Conservation (phyloP, 2,797 vertebrate species). For the Catharus ustulatus region DNA sequence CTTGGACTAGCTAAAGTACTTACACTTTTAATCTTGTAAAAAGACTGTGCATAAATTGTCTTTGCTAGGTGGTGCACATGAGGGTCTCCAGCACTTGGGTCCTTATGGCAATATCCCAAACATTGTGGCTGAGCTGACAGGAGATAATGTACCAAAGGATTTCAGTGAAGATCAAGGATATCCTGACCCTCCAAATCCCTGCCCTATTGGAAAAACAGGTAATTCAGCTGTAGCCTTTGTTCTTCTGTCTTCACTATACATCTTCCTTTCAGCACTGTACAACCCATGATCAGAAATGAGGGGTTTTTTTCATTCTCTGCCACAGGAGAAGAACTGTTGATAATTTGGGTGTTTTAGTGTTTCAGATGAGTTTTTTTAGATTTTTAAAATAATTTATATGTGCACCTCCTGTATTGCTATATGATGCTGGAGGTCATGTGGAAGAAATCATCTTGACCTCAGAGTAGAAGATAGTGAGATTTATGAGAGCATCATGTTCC, state of each 20-base stretch:
- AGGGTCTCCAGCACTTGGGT: slow-evolving; percentile 95
- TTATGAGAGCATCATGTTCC: not conserved
- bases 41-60: not conserved
- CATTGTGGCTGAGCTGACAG: slow-evolving; percentile 95
- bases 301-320: not conserved
- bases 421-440: not conserved
- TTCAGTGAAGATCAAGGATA: slow-evolving; percentile 95
- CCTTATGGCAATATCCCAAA: slow-evolving; percentile 98
- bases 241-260: not conserved
- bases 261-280: not conserved
- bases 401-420: not conserved
- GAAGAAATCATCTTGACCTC: not conserved
- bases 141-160: slow-evolving; percentile 94
- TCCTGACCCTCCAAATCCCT: slow-evolving; percentile 97
- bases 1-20: not conserved
- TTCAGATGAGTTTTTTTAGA: not conserved
- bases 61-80: slow-evolving; percentile 91
- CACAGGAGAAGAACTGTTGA: not conserved
- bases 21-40: not conserved
- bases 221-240: not conserved
- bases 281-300: not conserved
- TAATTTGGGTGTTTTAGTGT: not conserved
- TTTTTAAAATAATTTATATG: not conserved
- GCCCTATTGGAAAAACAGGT: slow-evolving; percentile 93
- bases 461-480: not conserved